Percentiles rank a stretch among this genome's conserved stretches.
These are phyloP conservation scores for Mesitornis unicolor DNA, from an alignment of 2,113 vertebrate species.

Conservation along the genomic window DNA sequence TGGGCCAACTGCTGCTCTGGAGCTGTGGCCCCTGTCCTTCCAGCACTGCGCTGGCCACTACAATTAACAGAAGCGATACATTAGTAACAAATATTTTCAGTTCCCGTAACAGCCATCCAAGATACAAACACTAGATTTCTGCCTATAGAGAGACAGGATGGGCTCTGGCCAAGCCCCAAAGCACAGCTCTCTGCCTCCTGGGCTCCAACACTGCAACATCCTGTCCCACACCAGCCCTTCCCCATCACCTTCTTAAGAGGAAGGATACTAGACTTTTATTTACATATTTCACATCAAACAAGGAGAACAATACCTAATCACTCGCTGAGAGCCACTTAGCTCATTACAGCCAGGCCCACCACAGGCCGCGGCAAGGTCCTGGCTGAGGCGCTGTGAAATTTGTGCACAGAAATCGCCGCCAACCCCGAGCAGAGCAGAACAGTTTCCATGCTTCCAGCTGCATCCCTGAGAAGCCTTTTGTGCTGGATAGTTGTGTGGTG, in stretches of 20 bases:
- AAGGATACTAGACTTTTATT: background rate
- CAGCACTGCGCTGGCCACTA: accelerated
- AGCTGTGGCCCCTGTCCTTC: no score
- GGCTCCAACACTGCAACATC: no score
- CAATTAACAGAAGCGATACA: background rate
- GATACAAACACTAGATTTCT: background rate
- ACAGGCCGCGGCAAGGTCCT: background rate
- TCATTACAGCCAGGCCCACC: background rate
- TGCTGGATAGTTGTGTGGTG: background rate
- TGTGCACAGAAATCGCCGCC: background rate
- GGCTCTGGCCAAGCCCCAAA: background rate
- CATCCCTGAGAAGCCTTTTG: background rate
- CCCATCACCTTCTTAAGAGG: background rate
- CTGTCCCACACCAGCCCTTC: background rate
- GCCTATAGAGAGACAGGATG: background rate
- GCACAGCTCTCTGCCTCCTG: accelerated
- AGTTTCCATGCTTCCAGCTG: background rate
- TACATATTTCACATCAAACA: accelerated
- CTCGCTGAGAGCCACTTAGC: background rate
- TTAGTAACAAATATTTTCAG: background rate
- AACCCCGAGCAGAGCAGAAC: background rate
- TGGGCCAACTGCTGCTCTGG: accelerated
- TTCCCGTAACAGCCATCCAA: background rate
- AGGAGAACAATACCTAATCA: background rate
- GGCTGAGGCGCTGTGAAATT: accelerated